Evolutionary conservation across 2,113 vertebrate genomes (phyloP).

Genomic region (Cheilinus undulatus): DNA sequence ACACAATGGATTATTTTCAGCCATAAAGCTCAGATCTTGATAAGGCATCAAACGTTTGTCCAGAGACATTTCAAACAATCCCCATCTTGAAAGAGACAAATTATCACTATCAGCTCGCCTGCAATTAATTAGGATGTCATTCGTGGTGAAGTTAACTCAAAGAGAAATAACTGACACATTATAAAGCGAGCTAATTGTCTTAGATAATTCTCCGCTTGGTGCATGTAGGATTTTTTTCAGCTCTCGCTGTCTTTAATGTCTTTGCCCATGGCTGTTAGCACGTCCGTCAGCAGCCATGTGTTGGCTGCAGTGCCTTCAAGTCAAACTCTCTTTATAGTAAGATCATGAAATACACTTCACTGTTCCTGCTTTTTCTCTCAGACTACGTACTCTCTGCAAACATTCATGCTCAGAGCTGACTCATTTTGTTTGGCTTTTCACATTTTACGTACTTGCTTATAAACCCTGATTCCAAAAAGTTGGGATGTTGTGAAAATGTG

Average conservation of each 20-base stretch:
- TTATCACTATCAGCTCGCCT: slow-evolving; percentile 48
- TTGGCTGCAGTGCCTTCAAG: slow-evolving; percentile 18
- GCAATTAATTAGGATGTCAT: slow-evolving; percentile 70
- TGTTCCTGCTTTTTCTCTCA: slow-evolving; percentile 8
- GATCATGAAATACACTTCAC: neutral
- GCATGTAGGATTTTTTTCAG: neutral
- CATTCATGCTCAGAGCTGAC: too few relatives aligned
- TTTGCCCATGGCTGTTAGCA: slow-evolving; percentile 20
- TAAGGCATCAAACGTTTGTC: slow-evolving; percentile 66
- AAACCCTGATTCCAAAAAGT: too few relatives aligned
- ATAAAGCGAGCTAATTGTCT: slow-evolving; percentile 56
- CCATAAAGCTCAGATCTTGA: slow-evolving; percentile 58
- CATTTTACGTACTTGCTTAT: too few relatives aligned
- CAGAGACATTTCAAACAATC: slow-evolving; percentile 70
- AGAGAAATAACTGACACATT: slow-evolving; percentile 45
- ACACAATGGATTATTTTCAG: slow-evolving; percentile 70
- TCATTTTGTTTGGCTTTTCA: too few relatives aligned
- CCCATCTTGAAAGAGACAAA: slow-evolving; percentile 57
- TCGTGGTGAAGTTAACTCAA: slow-evolving; percentile 56
- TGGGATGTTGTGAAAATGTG: too few relatives aligned
- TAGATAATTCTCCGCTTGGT: slow-evolving; percentile 22
- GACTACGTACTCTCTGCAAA: too few relatives aligned
- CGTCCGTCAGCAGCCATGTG: slow-evolving; percentile 35
- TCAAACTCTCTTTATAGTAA: slow-evolving; percentile 20
- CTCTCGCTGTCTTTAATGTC: slow-evolving; percentile 25